phyloP scores from a whole-genome alignment of 2,888 invertebrate species.

The Morpho helenor region DNA sequence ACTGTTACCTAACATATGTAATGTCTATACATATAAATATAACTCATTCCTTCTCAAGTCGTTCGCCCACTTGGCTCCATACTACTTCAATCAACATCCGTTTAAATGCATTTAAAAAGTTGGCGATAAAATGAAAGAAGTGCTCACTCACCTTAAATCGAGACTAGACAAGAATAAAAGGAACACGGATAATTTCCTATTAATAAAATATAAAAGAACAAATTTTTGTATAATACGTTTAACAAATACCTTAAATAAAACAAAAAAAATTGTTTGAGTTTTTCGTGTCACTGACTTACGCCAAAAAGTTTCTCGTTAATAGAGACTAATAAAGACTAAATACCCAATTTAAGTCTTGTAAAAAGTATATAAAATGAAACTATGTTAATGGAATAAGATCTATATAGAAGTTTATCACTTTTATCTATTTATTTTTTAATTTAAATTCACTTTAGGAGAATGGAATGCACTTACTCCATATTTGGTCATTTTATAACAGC shows the following conservation, averaged over 20 bases:
- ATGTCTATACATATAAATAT: background rate
- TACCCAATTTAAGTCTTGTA: too few species aligned
- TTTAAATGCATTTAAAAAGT: constrained; percentile 13
- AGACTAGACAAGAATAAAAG: constrained; percentile 1
- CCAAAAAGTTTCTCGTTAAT: too few species aligned
- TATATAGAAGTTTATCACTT: too few species aligned
- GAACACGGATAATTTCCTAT: background rate
- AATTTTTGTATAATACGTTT: too few species aligned
- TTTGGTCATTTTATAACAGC: too few species aligned
- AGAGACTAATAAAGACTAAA: too few species aligned
- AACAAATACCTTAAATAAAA: too few species aligned
- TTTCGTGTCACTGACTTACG: too few species aligned
- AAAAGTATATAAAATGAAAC: too few species aligned
- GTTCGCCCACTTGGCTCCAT: constrained; percentile 8
- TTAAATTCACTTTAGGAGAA: background rate
- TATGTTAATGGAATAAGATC: too few species aligned
- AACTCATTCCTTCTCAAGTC: background rate
- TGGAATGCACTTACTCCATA: background rate
- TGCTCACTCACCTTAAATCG: constrained; percentile 3
- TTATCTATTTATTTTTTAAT: too few species aligned
- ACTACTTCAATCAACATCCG: constrained; percentile 11
- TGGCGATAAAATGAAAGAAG: constrained; percentile 2
- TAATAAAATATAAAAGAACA: background rate
- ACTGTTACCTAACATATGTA: background rate
- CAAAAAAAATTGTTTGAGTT: too few species aligned